Base-by-base conservation (phyloP, 1,140 invertebrate genomes). In the Meloidogyne exigua region DNA sequence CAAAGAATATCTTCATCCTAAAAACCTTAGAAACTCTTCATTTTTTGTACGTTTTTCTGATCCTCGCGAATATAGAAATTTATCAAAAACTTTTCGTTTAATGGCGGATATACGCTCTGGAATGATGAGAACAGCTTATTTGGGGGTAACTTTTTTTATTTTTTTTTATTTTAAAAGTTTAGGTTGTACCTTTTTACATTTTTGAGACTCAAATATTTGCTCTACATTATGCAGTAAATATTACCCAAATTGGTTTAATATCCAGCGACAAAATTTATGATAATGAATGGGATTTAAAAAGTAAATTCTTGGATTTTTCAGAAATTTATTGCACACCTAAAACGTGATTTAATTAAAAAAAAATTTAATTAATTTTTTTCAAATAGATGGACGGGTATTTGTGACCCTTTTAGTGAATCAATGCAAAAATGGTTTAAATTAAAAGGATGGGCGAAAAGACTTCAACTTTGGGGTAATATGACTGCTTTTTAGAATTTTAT, bases 81-180 rank as follows among this genome's bases (percentile, higher is more conserved):
- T 87, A 18, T 80, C 86, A 9, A 79, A 79, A 36, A 44, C 78
- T 13, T 87, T 87, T 63, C 77, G 76, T 23, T 67, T 87, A 36
- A 87, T 87, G 85, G 74, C 70, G 18, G 85, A 87, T 68, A 81
- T 87, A 21, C 67, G 85, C 18, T 81, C 76, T 13, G 85, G 85
- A 64, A 85, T 87, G 83, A 23, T 74, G 15, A 57, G 85, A 13
- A 87, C 86, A 0, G 83, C 82, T 0, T 87, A 87, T 39, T 78
- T 76, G 26, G 83, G 85, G 13, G 49, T 57, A 57, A 49, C 18
- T 49, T 11, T 49, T 49, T 44, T 44, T 49, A 49, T 49, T 49
- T 49, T 18, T 49, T 49, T n/a, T 2, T 5, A 18, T 12, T 44
- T 12, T 57, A 57, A 57, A 57, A 57, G 7, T 57, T 9, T n/a